Percentiles rank a stretch among this genome's conserved stretches.
phyloP scores from a whole-genome alignment of 2,113 vertebrate genomes.

The Peromyscus californicus region DNA sequence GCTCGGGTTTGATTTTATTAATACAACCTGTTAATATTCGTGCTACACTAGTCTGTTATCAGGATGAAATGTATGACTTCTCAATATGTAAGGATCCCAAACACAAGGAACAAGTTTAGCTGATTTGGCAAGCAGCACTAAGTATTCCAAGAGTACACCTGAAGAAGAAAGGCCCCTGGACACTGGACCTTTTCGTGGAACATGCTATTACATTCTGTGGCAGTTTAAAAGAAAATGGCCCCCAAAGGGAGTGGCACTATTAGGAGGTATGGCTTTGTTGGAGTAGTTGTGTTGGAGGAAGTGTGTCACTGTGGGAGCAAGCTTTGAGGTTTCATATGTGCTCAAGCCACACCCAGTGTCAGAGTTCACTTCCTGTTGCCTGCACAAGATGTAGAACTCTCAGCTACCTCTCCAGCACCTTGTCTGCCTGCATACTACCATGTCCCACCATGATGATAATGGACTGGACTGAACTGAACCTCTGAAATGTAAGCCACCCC shows the following conservation, averaged over 20 bases:
- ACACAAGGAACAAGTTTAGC: background rate
- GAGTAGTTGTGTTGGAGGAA: background rate
- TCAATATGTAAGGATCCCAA: background rate
- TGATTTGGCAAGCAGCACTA: background rate
- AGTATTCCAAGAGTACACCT: accelerated
- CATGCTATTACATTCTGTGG: background rate
- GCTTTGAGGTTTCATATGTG: background rate
- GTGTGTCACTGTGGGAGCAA: background rate
- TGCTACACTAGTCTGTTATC: background rate
- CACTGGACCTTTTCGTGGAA: background rate
- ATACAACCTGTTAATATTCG: too few species aligned
- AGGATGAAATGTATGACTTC: background rate
- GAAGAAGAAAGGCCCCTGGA: background rate
- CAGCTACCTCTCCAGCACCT: background rate
- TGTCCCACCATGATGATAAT: background rate
- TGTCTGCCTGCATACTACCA: background rate
- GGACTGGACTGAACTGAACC: background rate
- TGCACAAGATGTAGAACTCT: background rate
- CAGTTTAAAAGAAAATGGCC: background rate
- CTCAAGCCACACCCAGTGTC: background rate
- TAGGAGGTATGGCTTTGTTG: background rate
- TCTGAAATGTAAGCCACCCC: background rate
- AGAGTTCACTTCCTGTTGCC: background rate
- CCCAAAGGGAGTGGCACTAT: background rate
- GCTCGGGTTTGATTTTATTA: too few species aligned